Percentiles rank a stretch among this genome's conserved stretches.
These are phyloP conservation scores for Drosophila dunni DNA, from an alignment of 1,140 invertebrate species.

Conservation along the genomic window DNA sequence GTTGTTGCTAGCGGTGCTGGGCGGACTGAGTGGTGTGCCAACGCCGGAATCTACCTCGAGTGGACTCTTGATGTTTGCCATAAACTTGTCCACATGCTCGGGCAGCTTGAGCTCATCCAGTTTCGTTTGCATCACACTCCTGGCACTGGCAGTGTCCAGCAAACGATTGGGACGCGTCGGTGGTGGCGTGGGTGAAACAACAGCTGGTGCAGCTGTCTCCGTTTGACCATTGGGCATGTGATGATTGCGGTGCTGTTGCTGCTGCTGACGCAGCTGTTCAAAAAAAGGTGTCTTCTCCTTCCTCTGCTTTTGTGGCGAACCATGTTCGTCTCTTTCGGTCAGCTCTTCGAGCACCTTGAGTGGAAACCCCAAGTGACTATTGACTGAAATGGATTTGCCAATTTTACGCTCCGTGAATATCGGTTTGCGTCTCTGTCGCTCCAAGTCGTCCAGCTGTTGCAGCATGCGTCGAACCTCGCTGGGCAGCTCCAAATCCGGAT, in stretches of 20 bases:
- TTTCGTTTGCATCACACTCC: constrained; percentile 70
- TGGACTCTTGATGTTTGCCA: constrained; percentile 79
- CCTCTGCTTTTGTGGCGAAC: constrained; percentile 84
- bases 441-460: constrained; percentile 86
- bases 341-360: constrained; percentile 86
- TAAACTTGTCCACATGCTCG: constrained; percentile 85
- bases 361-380: constrained; percentile 85
- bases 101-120: constrained; percentile 84
- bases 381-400: constrained; percentile 82
- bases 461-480: constrained; percentile 88
- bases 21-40: constrained; percentile 85
- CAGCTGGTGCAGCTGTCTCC: not conserved
- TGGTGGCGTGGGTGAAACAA: constrained; percentile 37
- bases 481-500: constrained; percentile 87
- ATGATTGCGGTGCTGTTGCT: constrained; percentile 54
- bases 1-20: constrained; percentile 69
- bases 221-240: constrained; percentile 36
- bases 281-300: constrained; percentile 85
- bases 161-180: constrained; percentile 74
- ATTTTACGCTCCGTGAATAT: constrained; percentile 84
- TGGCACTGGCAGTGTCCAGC: constrained; percentile 61
- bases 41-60: constrained; percentile 86
- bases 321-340: constrained; percentile 85
- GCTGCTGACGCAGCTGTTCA: constrained; percentile 82
- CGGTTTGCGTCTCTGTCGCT: constrained; percentile 78